Base-by-base conservation (phyloP, 1,140 invertebrate species). In the Trigoniulus corallinus region DNA sequence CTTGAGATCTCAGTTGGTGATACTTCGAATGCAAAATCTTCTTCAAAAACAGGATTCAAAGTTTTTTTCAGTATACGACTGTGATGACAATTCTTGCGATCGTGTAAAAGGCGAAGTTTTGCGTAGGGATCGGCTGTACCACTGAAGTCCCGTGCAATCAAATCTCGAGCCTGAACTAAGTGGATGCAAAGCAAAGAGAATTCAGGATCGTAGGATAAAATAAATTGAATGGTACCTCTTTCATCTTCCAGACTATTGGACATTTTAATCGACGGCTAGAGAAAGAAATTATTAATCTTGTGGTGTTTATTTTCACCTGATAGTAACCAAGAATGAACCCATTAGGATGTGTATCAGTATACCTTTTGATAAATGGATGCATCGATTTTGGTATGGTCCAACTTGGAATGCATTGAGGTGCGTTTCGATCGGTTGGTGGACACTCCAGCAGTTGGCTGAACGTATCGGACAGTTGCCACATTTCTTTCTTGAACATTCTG, bases 21-120 rank as follows among this genome's bases (percentile, higher is more conserved):
- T 45, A 64, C 54, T 47, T 67, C 64, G 52, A 67, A 67, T 15
- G 65, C 60, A 51, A 68, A 66, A 53, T 66, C 64, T 51, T 68
- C 66, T 25, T 67, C 64, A 47, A 68, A 68, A 41, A 61, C 71
- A 50, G 78, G 77, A 63, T 75, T 75, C 23, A 78, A 59, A 4
- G 78, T 79, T 56, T 73, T 74, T 56, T 74, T 76, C 57, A 78
- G 75, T 49, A 78, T 74, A 50, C 69, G 65, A 1, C 74, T 77
- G 58, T 77, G 74, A 71, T 73, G 76, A 20, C 76, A 72, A 54
- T 74, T 74, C 45, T 65, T 73, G 45, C 71, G 68, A 54, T 77
- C 74, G 3, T 74, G 74, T 15, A 75, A 53, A 20, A 76, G 54
- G 44, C 73, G 62, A n/a, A 50, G 21, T 24, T 50, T 53, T 3